Conservation (phyloP, 92 coral and sea anemone species). For the Parazoanthus swiftii region DNA sequence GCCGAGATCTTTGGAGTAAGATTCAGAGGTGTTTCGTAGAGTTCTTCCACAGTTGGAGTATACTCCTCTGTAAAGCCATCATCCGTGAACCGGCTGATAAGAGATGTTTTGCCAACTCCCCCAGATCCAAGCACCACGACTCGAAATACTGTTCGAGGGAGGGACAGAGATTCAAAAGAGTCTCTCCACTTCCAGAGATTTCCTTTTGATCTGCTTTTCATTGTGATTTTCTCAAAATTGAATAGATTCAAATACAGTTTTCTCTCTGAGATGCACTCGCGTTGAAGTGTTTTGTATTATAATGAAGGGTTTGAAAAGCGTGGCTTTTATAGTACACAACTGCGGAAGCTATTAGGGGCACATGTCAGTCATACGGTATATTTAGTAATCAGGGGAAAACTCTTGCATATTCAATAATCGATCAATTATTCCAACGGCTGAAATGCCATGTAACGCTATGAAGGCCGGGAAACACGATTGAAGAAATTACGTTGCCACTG, state of each 20-base stretch:
- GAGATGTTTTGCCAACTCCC: slow-evolving; percentile 95
- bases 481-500: not conserved
- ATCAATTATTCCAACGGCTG: slow-evolving; percentile 1
- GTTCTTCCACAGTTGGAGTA: slow-evolving; percentile 86
- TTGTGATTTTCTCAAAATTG: not conserved
- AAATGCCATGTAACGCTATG: slow-evolving; percentile 15
- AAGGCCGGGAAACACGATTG: not conserved
- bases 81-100: slow-evolving; percentile 71
- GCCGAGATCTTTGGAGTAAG: slow-evolving; percentile 81
- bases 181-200: slow-evolving; percentile 44
- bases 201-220: slow-evolving; percentile 44
- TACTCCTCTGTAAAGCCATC: slow-evolving; percentile 71
- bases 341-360: slow-evolving; percentile 27
- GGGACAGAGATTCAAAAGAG: slow-evolving; percentile 69
- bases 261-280: not conserved
- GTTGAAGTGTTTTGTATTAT: slow-evolving; percentile 19
- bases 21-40: slow-evolving; percentile 80
- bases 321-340: not conserved
- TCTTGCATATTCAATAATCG: not conserved
- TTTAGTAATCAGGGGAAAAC: slow-evolving; percentile 30
- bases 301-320: not conserved
- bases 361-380: slow-evolving; percentile 34
- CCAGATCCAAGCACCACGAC: slow-evolving; percentile 93
- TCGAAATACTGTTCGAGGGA: slow-evolving; percentile 76
- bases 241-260: not conserved